These are phyloP conservation scores for Halichondria panicea DNA, from an alignment of 37 sponge, comb jelly and placozoan species.

Conservation along the genomic window DNA sequence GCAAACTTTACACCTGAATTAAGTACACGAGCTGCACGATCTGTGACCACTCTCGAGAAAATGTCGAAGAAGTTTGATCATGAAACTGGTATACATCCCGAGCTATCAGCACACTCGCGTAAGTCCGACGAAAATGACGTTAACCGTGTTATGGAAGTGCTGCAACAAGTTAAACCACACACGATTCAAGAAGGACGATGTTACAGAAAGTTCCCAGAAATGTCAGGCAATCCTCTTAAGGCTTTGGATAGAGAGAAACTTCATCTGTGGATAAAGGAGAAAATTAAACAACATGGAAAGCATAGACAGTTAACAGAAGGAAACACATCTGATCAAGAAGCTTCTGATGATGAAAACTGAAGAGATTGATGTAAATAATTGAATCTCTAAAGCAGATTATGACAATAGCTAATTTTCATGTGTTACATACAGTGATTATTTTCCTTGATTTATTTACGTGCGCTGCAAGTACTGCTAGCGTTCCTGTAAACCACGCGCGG, in stretches of 20 bases:
- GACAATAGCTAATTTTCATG: no score
- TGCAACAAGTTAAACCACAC: no score
- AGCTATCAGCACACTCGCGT: neutral
- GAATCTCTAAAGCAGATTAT: no score
- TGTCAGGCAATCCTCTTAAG: constrained; percentile 10
- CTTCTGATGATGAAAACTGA: neutral
- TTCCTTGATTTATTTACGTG: no score
- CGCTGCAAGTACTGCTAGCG: no score
- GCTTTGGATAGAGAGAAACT: constrained; percentile 1
- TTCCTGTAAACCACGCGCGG: no score
- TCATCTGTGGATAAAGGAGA: neutral
- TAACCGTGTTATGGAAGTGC: no score
- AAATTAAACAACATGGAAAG: neutral
- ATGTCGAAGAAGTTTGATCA: neutral
- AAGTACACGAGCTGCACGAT: constrained; percentile 15
- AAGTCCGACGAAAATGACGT: neutral
- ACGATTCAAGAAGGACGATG: no score
- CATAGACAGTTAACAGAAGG: neutral
- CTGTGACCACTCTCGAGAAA: constrained; percentile 14
- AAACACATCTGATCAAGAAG: neutral
- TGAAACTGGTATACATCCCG: neutral
- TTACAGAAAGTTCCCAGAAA: neutral
- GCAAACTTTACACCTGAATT: constrained; percentile 24
- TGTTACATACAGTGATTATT: no score
- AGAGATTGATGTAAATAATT: no score